phyloP scores from a whole-genome alignment of 1,140 invertebrate species.

The Schmidtea mediterranea region DNA sequence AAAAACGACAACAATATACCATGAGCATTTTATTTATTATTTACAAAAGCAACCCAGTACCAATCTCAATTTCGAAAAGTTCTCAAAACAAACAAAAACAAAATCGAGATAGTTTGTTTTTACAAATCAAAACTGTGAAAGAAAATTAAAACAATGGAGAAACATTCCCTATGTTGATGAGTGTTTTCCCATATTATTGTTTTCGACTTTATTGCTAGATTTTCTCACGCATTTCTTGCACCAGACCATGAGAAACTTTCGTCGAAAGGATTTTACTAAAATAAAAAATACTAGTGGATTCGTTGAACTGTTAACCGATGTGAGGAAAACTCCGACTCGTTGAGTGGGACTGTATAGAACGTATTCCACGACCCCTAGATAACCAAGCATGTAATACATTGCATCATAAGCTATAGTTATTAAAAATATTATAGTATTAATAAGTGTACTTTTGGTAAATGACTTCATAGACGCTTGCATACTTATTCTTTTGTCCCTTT shows the following conservation, averaged over 20 bases:
- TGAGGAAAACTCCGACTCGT: not conserved
- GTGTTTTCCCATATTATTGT: no score
- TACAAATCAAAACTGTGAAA: no score
- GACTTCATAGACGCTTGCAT: not conserved
- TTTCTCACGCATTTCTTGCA: no score
- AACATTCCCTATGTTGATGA: no score
- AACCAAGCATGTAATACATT: not conserved
- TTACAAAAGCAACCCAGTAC: no score
- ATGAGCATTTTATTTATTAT: no score
- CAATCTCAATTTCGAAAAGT: no score
- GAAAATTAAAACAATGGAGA: no score
- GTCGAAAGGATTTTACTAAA: not conserved
- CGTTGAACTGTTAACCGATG: not conserved
- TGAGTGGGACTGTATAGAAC: not conserved
- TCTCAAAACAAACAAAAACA: no score
- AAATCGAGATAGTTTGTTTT: no score
- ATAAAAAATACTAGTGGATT: not conserved
- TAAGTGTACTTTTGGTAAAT: not conserved
- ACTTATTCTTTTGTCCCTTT: not conserved
- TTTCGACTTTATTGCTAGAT: no score
- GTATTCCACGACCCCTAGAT: not conserved
- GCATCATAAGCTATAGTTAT: not conserved
- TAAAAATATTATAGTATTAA: not conserved
- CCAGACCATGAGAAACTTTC: not conserved
- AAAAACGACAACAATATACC: no score